Conservation (phyloP, 2,113 vertebrate species). For the Oostethus manadensis region DNA sequence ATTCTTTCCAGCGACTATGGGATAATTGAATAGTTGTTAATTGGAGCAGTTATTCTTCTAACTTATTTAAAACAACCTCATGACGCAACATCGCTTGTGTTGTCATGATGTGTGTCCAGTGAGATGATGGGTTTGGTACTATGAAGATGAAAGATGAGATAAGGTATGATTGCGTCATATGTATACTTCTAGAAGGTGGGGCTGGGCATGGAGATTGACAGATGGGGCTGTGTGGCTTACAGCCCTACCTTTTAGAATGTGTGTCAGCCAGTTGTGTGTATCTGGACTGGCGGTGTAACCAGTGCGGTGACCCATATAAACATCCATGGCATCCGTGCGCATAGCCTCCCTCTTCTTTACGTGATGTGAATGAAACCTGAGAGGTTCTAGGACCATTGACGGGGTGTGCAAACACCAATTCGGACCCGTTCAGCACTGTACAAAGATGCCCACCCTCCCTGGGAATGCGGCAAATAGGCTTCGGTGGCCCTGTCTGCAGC, state of each 20-base stretch:
- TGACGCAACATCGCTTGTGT: too few relatives aligned
- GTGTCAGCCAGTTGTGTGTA: constrained; percentile 34
- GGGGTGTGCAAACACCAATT: constrained; percentile 21
- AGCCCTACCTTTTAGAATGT: constrained; percentile 43
- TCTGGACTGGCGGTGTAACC: constrained; percentile 6
- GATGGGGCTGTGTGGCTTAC: constrained; percentile 50
- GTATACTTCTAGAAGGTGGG: constrained; percentile 14
- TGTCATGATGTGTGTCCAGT: background rate
- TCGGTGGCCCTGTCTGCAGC: constrained; percentile 38
- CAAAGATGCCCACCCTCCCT: constrained; percentile 32
- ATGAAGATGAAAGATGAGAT: background rate
- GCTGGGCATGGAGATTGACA: constrained; percentile 45
- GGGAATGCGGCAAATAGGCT: constrained; percentile 45
- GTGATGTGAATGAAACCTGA: constrained; percentile 32
- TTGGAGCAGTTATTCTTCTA: too few relatives aligned
- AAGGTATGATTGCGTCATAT: too few relatives aligned
- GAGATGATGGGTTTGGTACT: background rate
- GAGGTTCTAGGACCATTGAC: constrained; percentile 23
- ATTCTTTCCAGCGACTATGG: too few relatives aligned
- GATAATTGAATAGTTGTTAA: too few relatives aligned
- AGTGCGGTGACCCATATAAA: constrained; percentile 28
- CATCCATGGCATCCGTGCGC: constrained; percentile 11
- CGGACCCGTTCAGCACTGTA: constrained; percentile 25
- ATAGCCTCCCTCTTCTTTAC: background rate
- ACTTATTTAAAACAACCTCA: too few relatives aligned